phyloP scores from a whole-genome alignment of 2,888 invertebrate species.

The Hyles lineata region DNA sequence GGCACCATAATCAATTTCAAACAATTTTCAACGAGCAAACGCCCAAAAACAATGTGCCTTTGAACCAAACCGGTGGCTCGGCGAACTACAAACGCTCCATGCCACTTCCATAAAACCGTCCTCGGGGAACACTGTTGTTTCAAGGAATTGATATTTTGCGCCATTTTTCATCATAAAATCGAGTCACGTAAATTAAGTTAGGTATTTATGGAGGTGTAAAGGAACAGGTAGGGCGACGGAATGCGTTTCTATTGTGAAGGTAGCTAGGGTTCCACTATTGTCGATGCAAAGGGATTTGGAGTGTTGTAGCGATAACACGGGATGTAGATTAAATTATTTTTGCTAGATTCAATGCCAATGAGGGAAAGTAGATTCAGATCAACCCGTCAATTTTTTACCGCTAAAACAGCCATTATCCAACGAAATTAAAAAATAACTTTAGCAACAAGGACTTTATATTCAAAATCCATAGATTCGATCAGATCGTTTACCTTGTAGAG shows the following conservation, averaged over 20 bases:
- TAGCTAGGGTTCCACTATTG: background rate
- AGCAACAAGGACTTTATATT: too few species aligned
- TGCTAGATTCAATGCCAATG: too few species aligned
- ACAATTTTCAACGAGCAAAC: constrained; percentile 36
- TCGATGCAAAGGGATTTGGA: background rate
- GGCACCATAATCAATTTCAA: constrained; percentile 38
- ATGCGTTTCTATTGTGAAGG: background rate
- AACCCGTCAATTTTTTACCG: too few species aligned
- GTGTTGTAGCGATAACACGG: background rate
- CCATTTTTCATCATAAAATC: constrained; percentile 28
- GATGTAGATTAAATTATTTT: too few species aligned
- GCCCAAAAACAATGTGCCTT: constrained; percentile 40
- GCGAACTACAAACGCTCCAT: constrained; percentile 8
- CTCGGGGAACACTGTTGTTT: constrained; percentile 27
- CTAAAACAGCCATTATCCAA: too few species aligned
- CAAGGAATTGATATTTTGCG: constrained; percentile 30
- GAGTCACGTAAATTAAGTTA: constrained; percentile 22
- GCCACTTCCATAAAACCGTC: constrained; percentile 26
- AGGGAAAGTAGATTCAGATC: too few species aligned
- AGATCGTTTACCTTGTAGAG: too few species aligned
- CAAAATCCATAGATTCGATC: too few species aligned
- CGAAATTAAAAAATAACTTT: too few species aligned
- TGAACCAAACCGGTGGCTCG: constrained; percentile 25
- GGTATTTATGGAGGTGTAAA: constrained; percentile 7
- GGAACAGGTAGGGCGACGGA: constrained; percentile 4